Evolutionary conservation across 1,140 invertebrate genomes (phyloP), one percentile per base, ranked within the genome.

Genomic region (Drosophila obscura): DNA sequence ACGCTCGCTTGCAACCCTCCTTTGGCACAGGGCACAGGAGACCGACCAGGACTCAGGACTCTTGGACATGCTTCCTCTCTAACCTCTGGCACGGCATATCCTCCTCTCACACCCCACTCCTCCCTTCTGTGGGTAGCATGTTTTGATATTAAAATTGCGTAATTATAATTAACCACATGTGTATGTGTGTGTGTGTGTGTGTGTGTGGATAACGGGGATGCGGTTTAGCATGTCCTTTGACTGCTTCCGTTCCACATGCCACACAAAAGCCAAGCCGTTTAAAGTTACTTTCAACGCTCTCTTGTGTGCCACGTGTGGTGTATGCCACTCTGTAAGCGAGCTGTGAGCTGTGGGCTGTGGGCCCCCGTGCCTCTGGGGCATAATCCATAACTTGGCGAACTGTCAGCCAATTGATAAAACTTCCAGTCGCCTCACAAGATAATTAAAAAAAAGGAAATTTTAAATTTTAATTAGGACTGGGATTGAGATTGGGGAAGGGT

Each of bases 81-180:
- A 39, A 39, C 35, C 35, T 39, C 11, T 39, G 35, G 11, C 35
- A 39, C 5, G 11, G 31, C 31, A 35, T 35, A 11, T 35, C 31
- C 31, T 39, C 35, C 35, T 4, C 35, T 13, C 26, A 6, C 51
- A 50, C 24, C 44, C 49, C 11, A 57, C 26, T 44, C 19, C n/a
- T n/a, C 51, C 41, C 55, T 67, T 41, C 60, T 44, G 11, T 13
- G 59, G 58, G 63, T 59, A 59, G 61, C 76, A 60, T 87, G 80
- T 81, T 89, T 89, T 89, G 77, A 85, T 90, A 90, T 90, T 91
- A 89, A 91, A 90, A 89, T 89, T 91, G 89, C 77, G 79, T 90
- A 91, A 91, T 91, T 91, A 91, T 89, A 91, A 91, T 91, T 91
- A 90, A 91, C 79, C 89, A 83, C 89, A 89, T 90, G 83, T 90